Evolutionary conservation across 2,888 invertebrate species (phyloP).

Genomic region (Netelia inedita): DNA sequence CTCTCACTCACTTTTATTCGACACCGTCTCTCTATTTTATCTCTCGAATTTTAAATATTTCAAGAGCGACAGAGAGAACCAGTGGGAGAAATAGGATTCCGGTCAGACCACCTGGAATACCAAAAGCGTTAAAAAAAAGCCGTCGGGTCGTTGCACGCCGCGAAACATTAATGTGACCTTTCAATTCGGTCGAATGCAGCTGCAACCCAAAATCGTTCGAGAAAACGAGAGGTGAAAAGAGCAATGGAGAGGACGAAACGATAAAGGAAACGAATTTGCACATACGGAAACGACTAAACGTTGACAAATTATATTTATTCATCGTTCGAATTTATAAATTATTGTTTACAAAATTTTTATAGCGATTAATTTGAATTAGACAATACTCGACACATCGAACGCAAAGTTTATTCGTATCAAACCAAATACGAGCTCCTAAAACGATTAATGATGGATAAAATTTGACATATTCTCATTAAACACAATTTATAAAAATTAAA

Average conservation of each 20-base stretch:
- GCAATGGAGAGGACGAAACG: not conserved
- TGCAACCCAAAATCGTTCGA: constrained; percentile 13
- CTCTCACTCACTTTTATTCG: not conserved
- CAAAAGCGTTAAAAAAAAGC: constrained; percentile 23
- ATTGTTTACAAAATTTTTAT: too few relatives aligned
- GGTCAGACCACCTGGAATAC: constrained; percentile 5
- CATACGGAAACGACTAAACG: too few relatives aligned
- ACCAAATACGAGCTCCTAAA: too few relatives aligned
- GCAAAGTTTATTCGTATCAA: too few relatives aligned
- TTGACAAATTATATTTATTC: too few relatives aligned
- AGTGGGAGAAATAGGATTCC: constrained; percentile 11
- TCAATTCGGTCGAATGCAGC: constrained; percentile 32
- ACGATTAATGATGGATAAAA: too few relatives aligned
- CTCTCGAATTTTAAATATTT: constrained; percentile 34
- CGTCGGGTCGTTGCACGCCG: constrained; percentile 11
- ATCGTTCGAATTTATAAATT: too few relatives aligned
- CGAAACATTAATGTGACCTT: constrained; percentile 43
- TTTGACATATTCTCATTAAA: too few relatives aligned
- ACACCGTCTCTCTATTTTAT: constrained; percentile 9
- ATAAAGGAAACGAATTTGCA: not conserved
- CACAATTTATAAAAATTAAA: not conserved
- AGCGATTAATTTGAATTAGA: too few relatives aligned
- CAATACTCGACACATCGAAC: too few relatives aligned
- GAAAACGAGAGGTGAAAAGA: not conserved
- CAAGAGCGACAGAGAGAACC: not conserved